Evolutionary conservation across 2,797 vertebrate genomes (phyloP).

Genomic region (Xiphophorus birchmanni): DNA sequence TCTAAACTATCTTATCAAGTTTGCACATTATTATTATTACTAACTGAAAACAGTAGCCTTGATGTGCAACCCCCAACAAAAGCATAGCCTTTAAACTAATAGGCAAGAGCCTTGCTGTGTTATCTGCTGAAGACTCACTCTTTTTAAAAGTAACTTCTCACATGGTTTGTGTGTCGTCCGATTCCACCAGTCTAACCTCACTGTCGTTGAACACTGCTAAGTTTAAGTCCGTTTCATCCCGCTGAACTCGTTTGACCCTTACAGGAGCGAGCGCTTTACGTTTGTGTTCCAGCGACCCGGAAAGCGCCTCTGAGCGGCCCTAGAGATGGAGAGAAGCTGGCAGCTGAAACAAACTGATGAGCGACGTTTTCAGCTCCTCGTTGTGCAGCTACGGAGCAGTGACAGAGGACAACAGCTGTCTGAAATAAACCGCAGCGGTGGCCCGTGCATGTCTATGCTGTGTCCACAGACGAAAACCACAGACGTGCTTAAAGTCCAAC

Average conservation of each 20-base stretch:
- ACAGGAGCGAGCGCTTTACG: background rate
- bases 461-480: slow-evolving; percentile 22
- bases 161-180: background rate
- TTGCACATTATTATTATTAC: background rate
- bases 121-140: too few species aligned
- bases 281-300: background rate
- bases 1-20: background rate
- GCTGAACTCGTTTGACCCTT: background rate
- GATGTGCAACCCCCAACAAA: background rate
- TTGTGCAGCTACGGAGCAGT: background rate
- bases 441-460: slow-evolving; percentile 34
- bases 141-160: background rate
- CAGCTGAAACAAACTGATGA: background rate
- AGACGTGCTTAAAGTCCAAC: slow-evolving; percentile 33
- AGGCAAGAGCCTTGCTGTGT: too few species aligned
- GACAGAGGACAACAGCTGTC: background rate
- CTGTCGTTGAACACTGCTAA: background rate
- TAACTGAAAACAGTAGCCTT: background rate
- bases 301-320: background rate
- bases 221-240: background rate
- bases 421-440: background rate
- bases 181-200: background rate
- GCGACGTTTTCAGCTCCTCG: background rate
- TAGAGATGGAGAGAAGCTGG: background rate
- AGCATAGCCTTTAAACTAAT: background rate